These are phyloP conservation scores for Siniperca scherzeri DNA, from an alignment of 2,797 vertebrate species.

Conservation along the genomic window DNA sequence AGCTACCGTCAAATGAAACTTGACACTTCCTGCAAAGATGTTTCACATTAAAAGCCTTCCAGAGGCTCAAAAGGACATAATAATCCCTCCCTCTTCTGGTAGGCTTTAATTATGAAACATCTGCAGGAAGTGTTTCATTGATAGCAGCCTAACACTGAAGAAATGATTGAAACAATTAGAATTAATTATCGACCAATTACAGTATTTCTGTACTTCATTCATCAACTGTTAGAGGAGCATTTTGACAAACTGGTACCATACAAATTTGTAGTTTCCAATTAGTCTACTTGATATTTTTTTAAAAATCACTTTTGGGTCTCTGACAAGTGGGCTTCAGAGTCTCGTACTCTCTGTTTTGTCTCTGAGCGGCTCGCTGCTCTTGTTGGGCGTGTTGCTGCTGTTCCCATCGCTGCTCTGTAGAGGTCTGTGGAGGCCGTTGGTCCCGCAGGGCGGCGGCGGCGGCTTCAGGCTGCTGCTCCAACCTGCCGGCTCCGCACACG, in stretches of 20 bases:
- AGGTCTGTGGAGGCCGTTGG: conserved; percentile 53
- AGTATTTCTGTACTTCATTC: neutral
- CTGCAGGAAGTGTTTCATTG: no score
- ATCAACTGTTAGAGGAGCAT: neutral
- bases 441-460: neutral
- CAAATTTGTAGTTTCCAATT: neutral
- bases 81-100: no score
- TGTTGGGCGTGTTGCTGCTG: neutral
- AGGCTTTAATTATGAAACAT: no score
- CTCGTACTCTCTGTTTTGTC: conserved; percentile 45
- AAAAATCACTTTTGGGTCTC: neutral
- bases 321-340: neutral
- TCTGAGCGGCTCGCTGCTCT: conserved; percentile 41
- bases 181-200: no score
- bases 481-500: conserved; percentile 70
- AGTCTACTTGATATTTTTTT: no score
- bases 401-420: neutral
- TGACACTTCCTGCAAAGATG: no score
- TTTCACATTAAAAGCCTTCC: no score
- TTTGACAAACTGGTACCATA: neutral
- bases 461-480: conserved; percentile 68
- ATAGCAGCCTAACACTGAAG: no score
- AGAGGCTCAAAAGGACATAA: no score
- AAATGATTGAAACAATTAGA: no score
- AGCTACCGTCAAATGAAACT: no score